Conservation (phyloP, 2,113 vertebrate genomes). For the Pteronura brasiliensis region DNA sequence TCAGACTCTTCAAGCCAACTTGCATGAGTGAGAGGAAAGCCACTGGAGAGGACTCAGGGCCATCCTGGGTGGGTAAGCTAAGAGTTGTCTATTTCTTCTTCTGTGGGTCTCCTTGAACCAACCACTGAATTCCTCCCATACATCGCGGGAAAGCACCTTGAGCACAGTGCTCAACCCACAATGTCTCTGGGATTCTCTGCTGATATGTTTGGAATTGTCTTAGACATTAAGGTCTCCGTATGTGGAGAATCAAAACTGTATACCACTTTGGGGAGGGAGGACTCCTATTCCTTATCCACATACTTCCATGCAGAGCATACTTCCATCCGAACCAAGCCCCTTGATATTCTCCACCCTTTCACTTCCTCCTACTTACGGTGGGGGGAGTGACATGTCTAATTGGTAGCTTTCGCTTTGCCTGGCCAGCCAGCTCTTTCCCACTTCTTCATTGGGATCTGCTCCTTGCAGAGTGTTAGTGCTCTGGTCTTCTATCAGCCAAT, state of each 20-base stretch:
- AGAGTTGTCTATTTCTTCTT: neutral
- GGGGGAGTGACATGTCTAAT: neutral
- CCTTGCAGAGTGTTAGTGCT: neutral
- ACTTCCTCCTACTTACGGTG: neutral
- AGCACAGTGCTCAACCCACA: accelerated
- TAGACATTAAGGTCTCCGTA: neutral
- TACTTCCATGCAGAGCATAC: neutral
- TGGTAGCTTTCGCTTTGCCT: neutral
- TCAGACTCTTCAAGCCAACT: neutral
- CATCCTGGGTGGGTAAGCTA: neutral
- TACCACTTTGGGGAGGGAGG: neutral
- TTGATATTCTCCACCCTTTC: neutral
- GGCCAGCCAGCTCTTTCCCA: neutral
- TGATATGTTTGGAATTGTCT: neutral
- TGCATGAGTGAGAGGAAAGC: neutral
- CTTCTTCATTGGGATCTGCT: accelerated
- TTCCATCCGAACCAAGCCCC: accelerated
- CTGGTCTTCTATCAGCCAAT: neutral
- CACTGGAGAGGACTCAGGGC: neutral
- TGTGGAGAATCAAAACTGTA: neutral
- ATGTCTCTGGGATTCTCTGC: neutral
- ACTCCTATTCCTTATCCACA: neutral
- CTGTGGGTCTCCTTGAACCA: neutral
- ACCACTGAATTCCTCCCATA: neutral
- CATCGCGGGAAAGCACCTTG: neutral